A percentile compares a stretch with the other conserved stretches of the same genome.
phyloP scores from a whole-genome alignment of 2,888 invertebrate genomes.

The Polylopha cassiicola region DNA sequence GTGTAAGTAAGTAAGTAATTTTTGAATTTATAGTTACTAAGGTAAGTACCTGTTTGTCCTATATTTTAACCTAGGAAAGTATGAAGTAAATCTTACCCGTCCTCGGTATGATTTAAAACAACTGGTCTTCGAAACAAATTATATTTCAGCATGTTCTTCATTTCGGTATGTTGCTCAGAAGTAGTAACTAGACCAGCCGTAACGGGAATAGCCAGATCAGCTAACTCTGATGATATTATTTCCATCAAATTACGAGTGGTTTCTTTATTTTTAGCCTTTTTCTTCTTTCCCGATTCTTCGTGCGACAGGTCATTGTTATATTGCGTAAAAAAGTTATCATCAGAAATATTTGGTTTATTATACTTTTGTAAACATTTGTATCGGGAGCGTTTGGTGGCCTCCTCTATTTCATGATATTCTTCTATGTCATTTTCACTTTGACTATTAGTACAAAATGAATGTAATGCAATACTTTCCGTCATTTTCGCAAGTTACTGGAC shows the following conservation, averaged over 20 bases:
- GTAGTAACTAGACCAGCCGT: constrained; percentile 42
- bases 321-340: constrained; percentile 56
- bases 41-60: no score
- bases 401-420: constrained; percentile 60
- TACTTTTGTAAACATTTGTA: constrained; percentile 27
- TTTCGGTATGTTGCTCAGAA: no score
- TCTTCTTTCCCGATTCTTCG: constrained; percentile 41
- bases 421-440: constrained; percentile 46
- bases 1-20: no score
- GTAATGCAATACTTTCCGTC: constrained; percentile 53
- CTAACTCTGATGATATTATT: constrained; percentile 51
- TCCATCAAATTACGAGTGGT: constrained; percentile 49
- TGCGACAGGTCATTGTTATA: constrained; percentile 36
- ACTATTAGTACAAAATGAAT: constrained; percentile 34
- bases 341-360: constrained; percentile 34
- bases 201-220: constrained; percentile 38
- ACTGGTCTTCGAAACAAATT: no score
- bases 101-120: no score
- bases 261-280: constrained; percentile 43
- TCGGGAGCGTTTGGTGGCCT: constrained; percentile 32
- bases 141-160: no score
- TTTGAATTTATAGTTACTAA: no score
- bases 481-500: constrained; percentile 30
- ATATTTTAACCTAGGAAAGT: no score
- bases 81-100: no score